Percentiles rank a stretch among this genome's conserved stretches.
Conservation (phyloP, 2,888 invertebrate species). For the Sylvicola cinctus region DNA sequence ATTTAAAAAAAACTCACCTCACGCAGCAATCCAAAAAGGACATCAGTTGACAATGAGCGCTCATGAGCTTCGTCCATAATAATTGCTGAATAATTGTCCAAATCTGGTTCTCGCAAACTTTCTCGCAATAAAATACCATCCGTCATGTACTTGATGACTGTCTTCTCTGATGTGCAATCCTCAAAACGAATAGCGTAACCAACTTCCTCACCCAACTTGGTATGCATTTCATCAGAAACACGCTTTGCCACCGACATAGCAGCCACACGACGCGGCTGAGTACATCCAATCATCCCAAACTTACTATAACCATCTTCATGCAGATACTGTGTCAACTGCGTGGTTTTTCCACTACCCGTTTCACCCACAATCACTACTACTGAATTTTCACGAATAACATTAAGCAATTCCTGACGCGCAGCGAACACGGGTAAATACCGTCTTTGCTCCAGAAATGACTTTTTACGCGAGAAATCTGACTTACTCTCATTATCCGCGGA, state of each 20-base stretch:
- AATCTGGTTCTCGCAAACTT: slow-evolving; percentile 84
- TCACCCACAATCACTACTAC: slow-evolving; percentile 83
- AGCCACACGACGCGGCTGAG: slow-evolving; percentile 91
- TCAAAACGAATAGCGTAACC: slow-evolving; percentile 99
- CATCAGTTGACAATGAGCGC: slow-evolving; percentile 91
- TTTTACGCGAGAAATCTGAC: slow-evolving; percentile 71
- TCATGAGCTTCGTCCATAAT: slow-evolving; percentile 99
- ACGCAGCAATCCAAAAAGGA: slow-evolving; percentile 83
- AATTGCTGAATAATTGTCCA: slow-evolving; percentile 91
- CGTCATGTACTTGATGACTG: slow-evolving; percentile 97
- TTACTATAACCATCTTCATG: slow-evolving; percentile 92
- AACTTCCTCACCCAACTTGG: slow-evolving; percentile 71
- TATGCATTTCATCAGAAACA: slow-evolving; percentile 94
- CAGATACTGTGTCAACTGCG: slow-evolving; percentile 90
- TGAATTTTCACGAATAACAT: slow-evolving; percentile 79
- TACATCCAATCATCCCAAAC: slow-evolving; percentile 91
- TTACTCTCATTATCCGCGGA: slow-evolving; percentile 39
- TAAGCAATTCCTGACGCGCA: slow-evolving; percentile 77
- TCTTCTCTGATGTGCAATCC: slow-evolving; percentile 89
- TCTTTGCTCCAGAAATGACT: slow-evolving; percentile 68
- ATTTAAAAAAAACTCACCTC: slow-evolving; percentile 62
- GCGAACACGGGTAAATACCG: slow-evolving; percentile 90
- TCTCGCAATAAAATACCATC: slow-evolving; percentile 95
- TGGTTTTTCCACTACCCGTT: slow-evolving; percentile 33
- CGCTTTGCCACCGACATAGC: slow-evolving; percentile 99